Evolutionary conservation across 2,113 vertebrate genomes (phyloP), one percentile per base, ranked within the genome.

Genomic region (Pangasianodon gigas): DNA sequence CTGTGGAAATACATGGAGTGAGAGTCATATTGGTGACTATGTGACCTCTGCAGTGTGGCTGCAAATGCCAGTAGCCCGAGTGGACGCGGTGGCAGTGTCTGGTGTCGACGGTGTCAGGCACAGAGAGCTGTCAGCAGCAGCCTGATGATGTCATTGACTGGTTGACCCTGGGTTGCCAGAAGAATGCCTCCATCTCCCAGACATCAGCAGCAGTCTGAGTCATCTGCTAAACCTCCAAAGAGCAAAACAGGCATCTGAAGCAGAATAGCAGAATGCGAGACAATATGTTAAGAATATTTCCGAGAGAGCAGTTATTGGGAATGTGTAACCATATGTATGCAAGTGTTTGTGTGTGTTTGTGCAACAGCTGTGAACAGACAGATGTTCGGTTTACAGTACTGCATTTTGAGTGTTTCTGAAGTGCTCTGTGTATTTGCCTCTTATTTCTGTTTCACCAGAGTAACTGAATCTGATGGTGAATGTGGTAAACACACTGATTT

Each of bases 131-230:
- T 92, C 84, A 77, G 88, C 8, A 48, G 77, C 44, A 71, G 58
- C 51, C 69, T 81, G 75, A 90, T 93, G 88, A 93, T 92, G 88
- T 93, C 90, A 91, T 87, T 32, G 83, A 67, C 84, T 84, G 85
- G 48, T 85, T 90, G 90, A 89, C 65, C 77, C 81, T 29, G 65
- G 41, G 79, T 89, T 91, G 90, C 84, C 89, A 90, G 84, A 74
- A 46, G 44, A 88, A 75, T 60, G 21, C 62, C 82, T 74, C 84
- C 71, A 82, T 65, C 37, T 32, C 7, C 46, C 32, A 67, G 54
- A 58, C 65, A 56, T 65, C 13, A 41, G 83, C 71, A 77, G 19
- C 82, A 79, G 46, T 26, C 44, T 79, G 46, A 41, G n/a, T 67
- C 58, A 46, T 85, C 44, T 67, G 46, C n/a, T 80, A 48, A 52